Base-by-base conservation (phyloP, 2,888 invertebrate species). In the Ellobium chinense region DNA sequence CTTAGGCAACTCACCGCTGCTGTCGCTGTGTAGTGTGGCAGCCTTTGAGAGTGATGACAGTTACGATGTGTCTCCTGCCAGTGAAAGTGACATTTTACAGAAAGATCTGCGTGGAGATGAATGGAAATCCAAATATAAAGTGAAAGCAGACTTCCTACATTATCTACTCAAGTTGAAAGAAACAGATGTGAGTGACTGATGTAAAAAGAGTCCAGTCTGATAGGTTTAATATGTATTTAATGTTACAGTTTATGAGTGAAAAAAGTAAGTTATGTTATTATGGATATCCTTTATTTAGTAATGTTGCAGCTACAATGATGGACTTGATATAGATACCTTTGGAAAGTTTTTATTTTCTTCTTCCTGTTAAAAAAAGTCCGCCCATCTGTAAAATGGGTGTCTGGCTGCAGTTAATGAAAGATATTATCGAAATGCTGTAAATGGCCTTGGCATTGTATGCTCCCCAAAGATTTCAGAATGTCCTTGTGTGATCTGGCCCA, bases 1-100 rank as follows among this genome's bases (percentile, higher is more conserved):
- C 37, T 76, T 84, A 14, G 88, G 89, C 1, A 90, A 89, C 81
- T 88, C 90, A 3, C 90, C 91, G 1, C 83, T 91, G 24, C 70
- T 88, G 36, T 84, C 89, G 0, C 81, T 91, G 66, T 91, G 90
- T 85, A 89, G 89, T 76, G 81, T 87, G 27, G 82, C 88, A 0
- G 85, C 85, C 1, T 83, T 87, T 29, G 88, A 89, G 12, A 81
- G 86, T 76, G 86, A 86, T 60, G 87, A 89, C 60, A 86, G 84
- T 60, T 78, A 87, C 46, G 88, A 89, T 34, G 88, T 82, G 34
- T 89, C 89, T 4, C 87, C 88, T 5, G 85, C 85, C 56, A 89
- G 89, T 80, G 86, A 85, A 14, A 76, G 76, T 72, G 87, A 88
- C 60, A 88, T 87, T 5, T 36, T 86, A 3, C 87, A 87, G 39